Evolutionary conservation across 2,888 invertebrate genomes (phyloP).

Genomic region (Drosophila austrosaltans): DNA sequence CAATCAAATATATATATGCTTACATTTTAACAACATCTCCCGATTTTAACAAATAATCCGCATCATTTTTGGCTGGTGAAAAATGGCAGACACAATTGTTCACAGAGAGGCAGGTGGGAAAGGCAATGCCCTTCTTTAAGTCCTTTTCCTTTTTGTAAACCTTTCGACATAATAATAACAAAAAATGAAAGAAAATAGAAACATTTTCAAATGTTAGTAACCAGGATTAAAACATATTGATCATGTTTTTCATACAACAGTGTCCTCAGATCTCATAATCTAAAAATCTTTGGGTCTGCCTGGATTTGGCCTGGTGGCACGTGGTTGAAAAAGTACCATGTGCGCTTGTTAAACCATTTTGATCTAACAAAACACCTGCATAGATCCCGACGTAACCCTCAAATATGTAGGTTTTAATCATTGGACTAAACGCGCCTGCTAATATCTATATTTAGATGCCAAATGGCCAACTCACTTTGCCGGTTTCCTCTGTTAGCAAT

Average conservation of each 20-base stretch:
- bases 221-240: no score
- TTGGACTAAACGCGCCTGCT: conserved; percentile 56
- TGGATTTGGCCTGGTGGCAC: conserved; percentile 56
- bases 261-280: conserved; percentile 83
- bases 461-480: conserved; percentile 87
- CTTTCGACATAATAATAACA: conserved; percentile 50
- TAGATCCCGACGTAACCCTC: conserved; percentile 62
- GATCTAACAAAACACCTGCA: conserved; percentile 24
- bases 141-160: conserved; percentile 98
- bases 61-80: conserved; percentile 97
- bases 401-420: conserved; percentile 79
- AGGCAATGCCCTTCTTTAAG: conserved; percentile 98
- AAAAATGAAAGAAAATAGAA: not conserved
- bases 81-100: conserved; percentile 99
- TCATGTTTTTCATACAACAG: not conserved
- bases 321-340: conserved; percentile 44
- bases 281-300: conserved; percentile 73
- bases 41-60: conserved; percentile 92
- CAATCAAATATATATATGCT: conserved; percentile 83
- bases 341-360: conserved; percentile 28
- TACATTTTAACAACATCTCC: conserved; percentile 99
- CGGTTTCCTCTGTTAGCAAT: conserved; percentile 94
- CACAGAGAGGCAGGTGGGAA: conserved; percentile 98
- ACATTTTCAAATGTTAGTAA: no score
- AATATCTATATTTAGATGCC: conserved; percentile 4